Conservation (phyloP, 35 echinoderm and acorn worm species). For the Heliocidaris erythrogramma region DNA sequence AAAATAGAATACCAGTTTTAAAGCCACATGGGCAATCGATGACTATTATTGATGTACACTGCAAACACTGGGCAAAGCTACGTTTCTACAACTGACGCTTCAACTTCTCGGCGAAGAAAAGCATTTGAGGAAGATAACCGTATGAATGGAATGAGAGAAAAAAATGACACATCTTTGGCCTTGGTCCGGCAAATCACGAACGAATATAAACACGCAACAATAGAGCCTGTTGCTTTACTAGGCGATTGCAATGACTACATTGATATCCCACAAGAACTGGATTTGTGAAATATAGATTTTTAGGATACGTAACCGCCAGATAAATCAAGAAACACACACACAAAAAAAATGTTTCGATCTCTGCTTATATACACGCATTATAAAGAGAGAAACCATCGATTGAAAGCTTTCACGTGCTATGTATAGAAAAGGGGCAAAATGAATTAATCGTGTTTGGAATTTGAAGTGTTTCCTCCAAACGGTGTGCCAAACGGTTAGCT, state of each 20-base stretch:
- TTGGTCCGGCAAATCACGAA: background rate
- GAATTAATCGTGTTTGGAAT: background rate
- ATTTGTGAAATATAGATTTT: no score
- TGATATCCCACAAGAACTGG: background rate
- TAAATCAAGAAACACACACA: background rate
- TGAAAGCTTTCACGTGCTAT: no score
- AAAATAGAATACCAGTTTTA: conserved; percentile 3
- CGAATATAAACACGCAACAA: background rate
- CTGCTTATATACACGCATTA: no score
- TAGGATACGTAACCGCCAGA: background rate
- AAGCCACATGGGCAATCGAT: background rate
- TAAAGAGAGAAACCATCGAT: no score
- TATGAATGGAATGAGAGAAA: background rate
- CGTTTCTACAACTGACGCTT: background rate
- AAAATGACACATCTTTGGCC: conserved; percentile 10
- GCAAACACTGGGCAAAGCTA: background rate
- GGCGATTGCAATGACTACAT: background rate
- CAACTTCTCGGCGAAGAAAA: background rate
- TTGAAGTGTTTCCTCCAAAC: background rate
- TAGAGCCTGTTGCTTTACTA: background rate
- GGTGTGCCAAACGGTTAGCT: background rate
- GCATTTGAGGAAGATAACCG: background rate
- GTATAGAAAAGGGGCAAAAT: no score
- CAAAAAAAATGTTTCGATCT: background rate
- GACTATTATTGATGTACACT: background rate